Evolutionary conservation across 2,888 invertebrate species (phyloP).

Genomic region (Philonicus albiceps): DNA sequence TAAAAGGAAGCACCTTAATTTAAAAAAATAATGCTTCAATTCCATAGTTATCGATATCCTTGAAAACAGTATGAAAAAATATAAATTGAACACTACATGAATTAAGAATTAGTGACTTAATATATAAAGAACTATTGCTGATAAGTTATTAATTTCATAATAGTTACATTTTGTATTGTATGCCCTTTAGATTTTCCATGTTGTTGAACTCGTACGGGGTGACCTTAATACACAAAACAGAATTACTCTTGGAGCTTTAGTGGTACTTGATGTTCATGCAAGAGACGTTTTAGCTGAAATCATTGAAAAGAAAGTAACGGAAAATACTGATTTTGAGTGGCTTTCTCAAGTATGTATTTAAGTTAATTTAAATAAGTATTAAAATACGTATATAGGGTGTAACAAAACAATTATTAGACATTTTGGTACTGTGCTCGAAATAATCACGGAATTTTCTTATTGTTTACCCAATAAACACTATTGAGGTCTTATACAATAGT

Average conservation of each 20-base stretch:
- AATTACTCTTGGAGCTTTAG: conserved; percentile 87
- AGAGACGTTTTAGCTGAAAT: conserved; percentile 82
- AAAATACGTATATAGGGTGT: not conserved
- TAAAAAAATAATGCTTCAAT: too few species aligned
- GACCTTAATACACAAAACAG: conserved; percentile 84
- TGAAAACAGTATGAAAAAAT: too few species aligned
- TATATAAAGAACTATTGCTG: too few species aligned
- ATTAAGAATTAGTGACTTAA: too few species aligned
- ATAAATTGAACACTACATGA: too few species aligned
- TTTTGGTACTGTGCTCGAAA: too few species aligned
- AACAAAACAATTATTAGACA: not conserved
- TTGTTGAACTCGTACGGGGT: conserved; percentile 88
- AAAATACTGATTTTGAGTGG: conserved; percentile 90
- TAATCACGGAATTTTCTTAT: too few species aligned
- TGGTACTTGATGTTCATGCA: conserved; percentile 93
- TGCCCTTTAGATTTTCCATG: conserved; percentile 69
- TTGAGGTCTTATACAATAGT: too few species aligned
- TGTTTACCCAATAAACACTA: too few species aligned
- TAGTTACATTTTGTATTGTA: not conserved
- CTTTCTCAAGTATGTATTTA: conserved; percentile 68
- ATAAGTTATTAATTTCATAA: not conserved
- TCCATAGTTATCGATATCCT: too few species aligned
- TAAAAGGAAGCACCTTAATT: too few species aligned
- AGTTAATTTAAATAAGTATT: not conserved
- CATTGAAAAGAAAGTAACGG: conserved; percentile 70